Conservation (phyloP, 2,797 vertebrate species). For the Liparis tanakae region DNA sequence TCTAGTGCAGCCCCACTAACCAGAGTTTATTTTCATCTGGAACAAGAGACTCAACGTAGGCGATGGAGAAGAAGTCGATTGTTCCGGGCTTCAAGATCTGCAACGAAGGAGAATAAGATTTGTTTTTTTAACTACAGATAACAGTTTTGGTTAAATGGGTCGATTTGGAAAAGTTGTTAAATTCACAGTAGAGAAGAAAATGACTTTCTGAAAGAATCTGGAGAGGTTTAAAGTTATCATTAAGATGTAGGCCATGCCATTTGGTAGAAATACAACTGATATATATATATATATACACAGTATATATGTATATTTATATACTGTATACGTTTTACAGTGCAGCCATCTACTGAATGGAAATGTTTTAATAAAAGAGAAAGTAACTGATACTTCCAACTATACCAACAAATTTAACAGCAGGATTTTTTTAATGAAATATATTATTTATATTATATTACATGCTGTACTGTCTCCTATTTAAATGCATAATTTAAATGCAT, state of each 20-base stretch:
- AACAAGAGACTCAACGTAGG: slow-evolving; percentile 23
- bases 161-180: not conserved
- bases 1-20: slow-evolving; percentile 44
- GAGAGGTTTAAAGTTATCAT: not conserved
- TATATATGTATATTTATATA: no score
- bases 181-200: no score
- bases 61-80: not conserved
- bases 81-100: slow-evolving; percentile 47
- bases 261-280: not conserved
- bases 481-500: not conserved
- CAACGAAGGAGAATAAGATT: slow-evolving; percentile 7
- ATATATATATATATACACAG: not conserved
- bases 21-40: slow-evolving; percentile 34
- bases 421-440: not conserved
- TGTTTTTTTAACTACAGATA: not conserved
- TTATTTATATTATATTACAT: not conserved
- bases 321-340: not conserved
- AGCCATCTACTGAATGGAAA: not conserved
- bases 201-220: slow-evolving; percentile 4
- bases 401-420: no score
- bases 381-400: no score
- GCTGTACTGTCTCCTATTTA: not conserved
- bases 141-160: not conserved
- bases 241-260: not conserved
- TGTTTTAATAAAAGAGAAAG: not conserved